Percentiles rank a stretch among this genome's conserved stretches.
phyloP scores from a whole-genome alignment of 2,113 vertebrate genomes.

The Ophiodon elongatus region DNA sequence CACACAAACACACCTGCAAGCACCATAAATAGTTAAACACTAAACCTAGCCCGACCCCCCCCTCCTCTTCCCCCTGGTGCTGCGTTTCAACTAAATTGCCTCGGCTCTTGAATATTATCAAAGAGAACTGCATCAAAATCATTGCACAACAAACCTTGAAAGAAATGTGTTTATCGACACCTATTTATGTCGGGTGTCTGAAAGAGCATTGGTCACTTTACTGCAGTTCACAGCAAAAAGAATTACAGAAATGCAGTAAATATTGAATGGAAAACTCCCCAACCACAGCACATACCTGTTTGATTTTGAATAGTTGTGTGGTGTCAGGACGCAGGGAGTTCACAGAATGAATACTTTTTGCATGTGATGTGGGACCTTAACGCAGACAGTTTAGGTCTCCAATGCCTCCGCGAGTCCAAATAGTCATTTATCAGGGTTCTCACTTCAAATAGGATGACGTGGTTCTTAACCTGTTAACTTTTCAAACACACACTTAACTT shows the following conservation, averaged over 20 bases:
- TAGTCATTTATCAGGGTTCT: background rate
- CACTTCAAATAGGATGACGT: background rate
- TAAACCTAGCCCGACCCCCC: background rate
- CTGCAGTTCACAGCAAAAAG: background rate
- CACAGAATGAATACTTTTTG: background rate
- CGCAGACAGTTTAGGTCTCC: background rate
- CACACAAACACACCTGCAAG: constrained; percentile 16
- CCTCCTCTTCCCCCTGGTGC: too few species aligned
- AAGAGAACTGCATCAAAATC: background rate
- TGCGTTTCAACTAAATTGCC: constrained; percentile 12
- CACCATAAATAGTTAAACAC: constrained; percentile 1
- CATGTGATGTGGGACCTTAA: background rate
- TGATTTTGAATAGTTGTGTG: background rate
- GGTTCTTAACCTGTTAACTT: background rate
- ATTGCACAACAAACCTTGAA: background rate
- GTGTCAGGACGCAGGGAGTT: background rate
- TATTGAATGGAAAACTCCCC: background rate
- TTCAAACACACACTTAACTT: background rate
- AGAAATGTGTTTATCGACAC: background rate
- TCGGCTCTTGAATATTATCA: background rate
- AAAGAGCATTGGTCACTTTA: background rate
- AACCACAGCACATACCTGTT: background rate
- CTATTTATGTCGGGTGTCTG: background rate
- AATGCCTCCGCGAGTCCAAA: background rate
- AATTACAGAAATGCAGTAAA: background rate